Evolutionary conservation across 1,140 invertebrate genomes (phyloP).

Genomic region (Brachionus rubens): DNA sequence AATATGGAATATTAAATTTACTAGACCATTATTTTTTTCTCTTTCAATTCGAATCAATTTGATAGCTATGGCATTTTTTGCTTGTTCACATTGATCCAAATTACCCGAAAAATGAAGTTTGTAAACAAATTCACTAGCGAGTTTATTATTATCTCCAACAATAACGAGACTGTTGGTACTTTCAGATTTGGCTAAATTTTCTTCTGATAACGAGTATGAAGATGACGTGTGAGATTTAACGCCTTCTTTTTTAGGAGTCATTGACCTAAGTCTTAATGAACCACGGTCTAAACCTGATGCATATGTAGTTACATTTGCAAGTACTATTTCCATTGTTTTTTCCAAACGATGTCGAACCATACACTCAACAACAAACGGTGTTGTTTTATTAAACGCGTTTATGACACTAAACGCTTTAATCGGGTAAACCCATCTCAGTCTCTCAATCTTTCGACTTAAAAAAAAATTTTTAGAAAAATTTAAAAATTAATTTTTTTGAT

Average conservation of each 20-base stretch:
- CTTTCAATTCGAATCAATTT: conserved; percentile 51
- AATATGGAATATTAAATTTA: conserved; percentile 56
- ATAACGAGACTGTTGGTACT: neutral
- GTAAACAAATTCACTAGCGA: conserved; percentile 28
- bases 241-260: neutral
- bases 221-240: neutral
- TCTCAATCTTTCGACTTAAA: conserved; percentile 6
- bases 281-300: conserved; percentile 13
- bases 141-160: conserved; percentile 12
- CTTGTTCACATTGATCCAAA: conserved; percentile 20
- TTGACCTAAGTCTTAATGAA: conserved; percentile 17
- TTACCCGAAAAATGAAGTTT: conserved; percentile 19
- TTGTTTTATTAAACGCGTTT: conserved; percentile 6
- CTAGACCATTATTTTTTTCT: conserved; percentile 53
- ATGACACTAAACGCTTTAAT: conserved; percentile 44
- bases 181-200: conserved; percentile 17
- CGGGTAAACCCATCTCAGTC: conserved; percentile 40
- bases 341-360: conserved; percentile 29
- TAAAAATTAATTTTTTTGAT: too few species aligned
- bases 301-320: conserved; percentile 20
- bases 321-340: conserved; percentile 12
- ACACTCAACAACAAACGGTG: conserved; percentile 20
- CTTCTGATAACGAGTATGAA: conserved; percentile 1
- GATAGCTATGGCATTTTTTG: conserved; percentile 36
- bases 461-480: neutral